phyloP scores from a whole-genome alignment of 2,888 invertebrate species.

The Trissolcus japonicus region DNA sequence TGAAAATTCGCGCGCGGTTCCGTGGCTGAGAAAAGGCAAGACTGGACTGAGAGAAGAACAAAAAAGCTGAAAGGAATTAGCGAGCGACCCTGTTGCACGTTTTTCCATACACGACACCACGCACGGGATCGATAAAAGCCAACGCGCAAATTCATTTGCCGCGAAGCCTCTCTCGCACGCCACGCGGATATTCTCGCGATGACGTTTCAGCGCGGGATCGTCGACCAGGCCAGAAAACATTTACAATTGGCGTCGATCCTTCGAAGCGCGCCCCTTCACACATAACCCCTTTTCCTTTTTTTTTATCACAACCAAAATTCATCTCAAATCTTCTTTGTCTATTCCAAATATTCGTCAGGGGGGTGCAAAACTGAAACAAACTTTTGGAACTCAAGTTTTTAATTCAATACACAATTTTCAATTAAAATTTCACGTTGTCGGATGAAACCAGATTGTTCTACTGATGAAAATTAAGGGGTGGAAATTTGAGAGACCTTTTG shows the following conservation, averaged over 20 bases:
- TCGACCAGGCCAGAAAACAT: slow-evolving; percentile 63
- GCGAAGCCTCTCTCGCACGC: slow-evolving; percentile 58
- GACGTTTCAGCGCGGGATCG: slow-evolving; percentile 49
- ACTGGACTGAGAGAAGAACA: background rate
- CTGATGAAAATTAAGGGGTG: no score
- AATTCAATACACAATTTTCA: no score
- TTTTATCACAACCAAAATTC: background rate
- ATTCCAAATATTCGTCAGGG: no score
- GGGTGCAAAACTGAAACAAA: no score
- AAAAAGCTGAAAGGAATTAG: slow-evolving; percentile 7
- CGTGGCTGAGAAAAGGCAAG: background rate
- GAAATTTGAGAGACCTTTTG: no score
- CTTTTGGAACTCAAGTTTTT: no score
- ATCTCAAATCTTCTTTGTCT: background rate
- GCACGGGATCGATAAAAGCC: slow-evolving; percentile 66
- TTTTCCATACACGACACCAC: slow-evolving; percentile 52
- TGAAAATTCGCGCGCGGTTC: background rate
- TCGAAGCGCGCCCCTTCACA: no score
- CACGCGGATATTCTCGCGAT: slow-evolving; percentile 4
- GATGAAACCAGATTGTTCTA: no score
- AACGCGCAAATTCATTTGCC: slow-evolving; percentile 64
- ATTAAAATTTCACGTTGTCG: background rate
- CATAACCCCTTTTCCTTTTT: no score
- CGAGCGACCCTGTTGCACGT: slow-evolving; percentile 61
- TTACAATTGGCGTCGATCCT: slow-evolving; percentile 63